A percentile compares a stretch with the other conserved stretches of the same genome.
Evolutionary conservation across 2,888 invertebrate genomes (phyloP).

Genomic region (Spodoptera littoralis): DNA sequence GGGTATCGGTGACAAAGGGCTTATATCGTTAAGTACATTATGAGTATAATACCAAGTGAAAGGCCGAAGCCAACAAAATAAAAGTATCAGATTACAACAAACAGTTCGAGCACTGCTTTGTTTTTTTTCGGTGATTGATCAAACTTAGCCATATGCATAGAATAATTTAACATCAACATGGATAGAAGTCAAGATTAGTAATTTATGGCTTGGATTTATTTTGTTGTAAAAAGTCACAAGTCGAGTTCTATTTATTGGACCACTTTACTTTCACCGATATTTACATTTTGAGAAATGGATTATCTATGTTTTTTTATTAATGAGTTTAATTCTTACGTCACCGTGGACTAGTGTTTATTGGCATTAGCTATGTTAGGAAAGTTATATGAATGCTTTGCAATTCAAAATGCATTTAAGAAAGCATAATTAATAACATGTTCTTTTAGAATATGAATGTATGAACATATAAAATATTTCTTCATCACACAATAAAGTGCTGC

Average conservation of each 20-base stretch:
- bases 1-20: constrained; percentile 33
- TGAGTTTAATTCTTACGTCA: neutral
- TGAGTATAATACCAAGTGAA: constrained; percentile 37
- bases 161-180: constrained; percentile 9
- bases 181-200: constrained; percentile 17
- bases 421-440: no score
- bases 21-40: constrained; percentile 52
- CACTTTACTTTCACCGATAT: constrained; percentile 15
- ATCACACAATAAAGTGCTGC: no score
- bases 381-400: no score
- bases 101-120: constrained; percentile 38
- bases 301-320: neutral
- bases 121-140: constrained; percentile 47
- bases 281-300: constrained; percentile 1
- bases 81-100: constrained; percentile 53
- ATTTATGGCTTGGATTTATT: constrained; percentile 8
- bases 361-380: no score
- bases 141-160: constrained; percentile 32
- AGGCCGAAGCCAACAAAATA: constrained; percentile 59
- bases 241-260: constrained; percentile 22
- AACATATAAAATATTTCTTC: no score
- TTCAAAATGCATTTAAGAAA: no score
- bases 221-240: constrained; percentile 8
- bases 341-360: neutral
- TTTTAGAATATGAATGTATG: no score